Evolutionary conservation across 2,888 invertebrate species (phyloP).

Genomic region (Creontiades dilutus): DNA sequence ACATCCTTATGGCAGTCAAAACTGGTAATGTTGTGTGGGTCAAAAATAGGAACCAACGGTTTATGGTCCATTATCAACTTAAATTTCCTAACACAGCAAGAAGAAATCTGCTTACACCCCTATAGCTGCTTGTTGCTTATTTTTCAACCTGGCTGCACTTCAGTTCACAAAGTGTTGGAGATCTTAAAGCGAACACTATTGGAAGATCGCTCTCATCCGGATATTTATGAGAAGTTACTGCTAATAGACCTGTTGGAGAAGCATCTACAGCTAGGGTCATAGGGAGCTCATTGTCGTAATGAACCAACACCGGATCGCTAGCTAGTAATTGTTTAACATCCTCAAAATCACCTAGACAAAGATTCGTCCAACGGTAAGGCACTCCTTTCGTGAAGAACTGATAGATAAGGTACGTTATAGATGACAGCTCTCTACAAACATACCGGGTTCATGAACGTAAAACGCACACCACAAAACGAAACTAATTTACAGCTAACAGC

Average conservation of each 20-base stretch:
- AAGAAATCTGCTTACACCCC: not conserved
- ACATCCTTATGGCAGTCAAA: constrained; percentile 5
- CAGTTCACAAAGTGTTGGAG: not conserved
- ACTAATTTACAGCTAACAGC: too few relatives aligned
- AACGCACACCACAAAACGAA: too few relatives aligned
- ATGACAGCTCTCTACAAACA: too few relatives aligned
- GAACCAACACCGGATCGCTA: not conserved
- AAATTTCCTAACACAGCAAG: not conserved
- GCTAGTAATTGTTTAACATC: not conserved
- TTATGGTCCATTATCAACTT: not conserved
- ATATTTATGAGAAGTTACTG: not conserved
- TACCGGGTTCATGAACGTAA: too few relatives aligned
- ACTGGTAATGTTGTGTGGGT: not conserved
- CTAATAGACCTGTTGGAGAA: not conserved
- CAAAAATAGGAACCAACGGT: not conserved
- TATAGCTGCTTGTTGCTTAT: not conserved
- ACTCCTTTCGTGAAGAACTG: not conserved
- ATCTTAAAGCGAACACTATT: not conserved
- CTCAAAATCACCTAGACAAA: not conserved
- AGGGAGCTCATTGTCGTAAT: not conserved
- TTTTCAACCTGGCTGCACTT: not conserved
- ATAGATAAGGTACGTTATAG: not conserved
- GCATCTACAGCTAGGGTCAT: not conserved
- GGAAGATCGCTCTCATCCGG: not conserved
- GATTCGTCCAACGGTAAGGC: not conserved